These are phyloP conservation scores for Colletes collaris DNA, from an alignment of 2,888 invertebrate genomes.

Conservation along the genomic window DNA sequence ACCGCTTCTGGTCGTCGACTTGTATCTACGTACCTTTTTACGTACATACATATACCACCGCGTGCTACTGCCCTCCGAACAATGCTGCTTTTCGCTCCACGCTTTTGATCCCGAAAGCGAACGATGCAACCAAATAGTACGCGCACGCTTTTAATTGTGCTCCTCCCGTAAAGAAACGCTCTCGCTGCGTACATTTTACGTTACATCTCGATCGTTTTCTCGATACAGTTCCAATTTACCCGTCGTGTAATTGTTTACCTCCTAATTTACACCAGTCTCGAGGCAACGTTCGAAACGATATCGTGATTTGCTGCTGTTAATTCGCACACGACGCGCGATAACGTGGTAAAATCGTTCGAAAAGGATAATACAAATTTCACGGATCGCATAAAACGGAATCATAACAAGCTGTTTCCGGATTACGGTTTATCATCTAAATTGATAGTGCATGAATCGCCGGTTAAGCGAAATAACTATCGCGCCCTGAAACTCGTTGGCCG, in stretches of 20 bases:
- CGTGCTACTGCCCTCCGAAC: slow-evolving; percentile 45
- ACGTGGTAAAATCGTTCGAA: neutral
- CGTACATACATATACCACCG: slow-evolving; percentile 10
- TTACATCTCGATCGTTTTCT: neutral
- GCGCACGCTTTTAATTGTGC: slow-evolving; percentile 1
- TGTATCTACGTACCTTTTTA: slow-evolving; percentile 60
- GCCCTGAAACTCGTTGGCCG: slow-evolving; percentile 37
- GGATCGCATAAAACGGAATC: neutral
- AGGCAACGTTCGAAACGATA: neutral
- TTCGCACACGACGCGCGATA: neutral
- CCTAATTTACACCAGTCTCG: neutral
- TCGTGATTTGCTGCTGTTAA: slow-evolving; percentile 10
- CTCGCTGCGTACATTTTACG: neutral
- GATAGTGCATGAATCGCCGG: slow-evolving; percentile 7
- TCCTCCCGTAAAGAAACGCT: neutral
- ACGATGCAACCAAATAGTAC: slow-evolving; percentile 5
- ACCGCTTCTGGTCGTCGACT: slow-evolving; percentile 70
- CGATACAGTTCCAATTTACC: neutral
- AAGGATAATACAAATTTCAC: no score
- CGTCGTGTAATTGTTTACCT: slow-evolving; percentile 1
- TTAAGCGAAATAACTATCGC: slow-evolving; percentile 24
- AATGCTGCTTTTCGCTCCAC: slow-evolving; percentile 40
- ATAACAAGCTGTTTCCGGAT: neutral
- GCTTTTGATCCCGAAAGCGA: slow-evolving; percentile 38
- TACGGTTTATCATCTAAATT: slow-evolving; percentile 13